Evolutionary conservation across 2,113 vertebrate species (phyloP).

Genomic region (Brienomyrus longianalis): DNA sequence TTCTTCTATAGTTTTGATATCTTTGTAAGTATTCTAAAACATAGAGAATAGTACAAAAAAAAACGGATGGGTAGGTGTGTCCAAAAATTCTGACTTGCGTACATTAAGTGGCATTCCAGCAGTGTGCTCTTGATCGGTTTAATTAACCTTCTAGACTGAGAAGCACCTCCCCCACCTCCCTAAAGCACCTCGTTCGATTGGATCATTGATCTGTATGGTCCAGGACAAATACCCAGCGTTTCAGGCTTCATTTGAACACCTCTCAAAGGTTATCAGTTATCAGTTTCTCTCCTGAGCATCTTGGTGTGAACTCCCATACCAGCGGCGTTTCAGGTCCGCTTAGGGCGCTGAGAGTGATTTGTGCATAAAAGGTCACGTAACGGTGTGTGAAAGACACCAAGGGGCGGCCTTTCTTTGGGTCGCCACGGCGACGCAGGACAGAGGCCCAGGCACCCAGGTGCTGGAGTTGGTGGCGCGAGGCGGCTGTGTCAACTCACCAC

Average conservation of each 20-base stretch:
- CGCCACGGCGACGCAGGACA: background rate
- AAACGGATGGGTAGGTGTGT: background rate
- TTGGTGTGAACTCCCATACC: background rate
- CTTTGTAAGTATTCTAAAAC: background rate
- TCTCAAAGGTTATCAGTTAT: background rate
- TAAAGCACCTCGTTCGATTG: background rate
- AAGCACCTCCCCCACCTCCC: background rate
- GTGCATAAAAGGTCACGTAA: background rate
- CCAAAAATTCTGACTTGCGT: background rate
- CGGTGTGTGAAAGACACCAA: background rate
- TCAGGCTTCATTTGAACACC: background rate
- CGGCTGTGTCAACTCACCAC: slow-evolving; percentile 1
- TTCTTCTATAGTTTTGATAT: background rate
- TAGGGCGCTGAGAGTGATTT: too few relatives aligned
- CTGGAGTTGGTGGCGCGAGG: background rate
- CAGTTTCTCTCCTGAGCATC: background rate
- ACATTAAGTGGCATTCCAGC: background rate
- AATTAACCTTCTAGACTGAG: background rate
- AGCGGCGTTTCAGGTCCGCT: background rate
- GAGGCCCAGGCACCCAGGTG: background rate
- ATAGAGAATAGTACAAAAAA: background rate
- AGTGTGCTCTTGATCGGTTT: background rate
- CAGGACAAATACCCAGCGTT: background rate
- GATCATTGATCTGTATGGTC: background rate
- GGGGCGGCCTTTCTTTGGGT: background rate